These are phyloP conservation scores for Istiophorus platypterus DNA, from an alignment of 2,113 vertebrate genomes.

Conservation along the genomic window DNA sequence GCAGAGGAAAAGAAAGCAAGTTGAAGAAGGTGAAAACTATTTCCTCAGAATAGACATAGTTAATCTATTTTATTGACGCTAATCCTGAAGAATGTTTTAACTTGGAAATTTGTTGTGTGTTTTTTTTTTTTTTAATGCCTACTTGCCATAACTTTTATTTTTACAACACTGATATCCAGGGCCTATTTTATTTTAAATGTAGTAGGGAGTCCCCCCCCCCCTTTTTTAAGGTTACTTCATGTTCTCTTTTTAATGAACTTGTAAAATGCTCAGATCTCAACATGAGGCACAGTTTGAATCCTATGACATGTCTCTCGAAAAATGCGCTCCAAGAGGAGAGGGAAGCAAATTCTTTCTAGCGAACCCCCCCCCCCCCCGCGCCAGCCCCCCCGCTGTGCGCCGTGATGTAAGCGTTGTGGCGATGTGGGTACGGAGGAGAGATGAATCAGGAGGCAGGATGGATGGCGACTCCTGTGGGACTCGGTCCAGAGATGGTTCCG, in stretches of 20 bases:
- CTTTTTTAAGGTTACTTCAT: background rate
- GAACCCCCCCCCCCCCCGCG: background rate
- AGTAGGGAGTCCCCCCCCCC: background rate
- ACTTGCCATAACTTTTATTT: background rate
- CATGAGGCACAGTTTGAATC: constrained; percentile 14
- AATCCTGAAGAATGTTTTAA: background rate
- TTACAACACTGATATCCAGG: background rate
- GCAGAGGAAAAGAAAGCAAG: too few species aligned
- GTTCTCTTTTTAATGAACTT: constrained; percentile 4
- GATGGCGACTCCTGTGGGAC: constrained; percentile 45
- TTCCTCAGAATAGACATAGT: too few species aligned
- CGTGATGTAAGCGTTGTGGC: constrained; percentile 1
- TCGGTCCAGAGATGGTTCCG: constrained; percentile 45
- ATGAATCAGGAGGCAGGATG: constrained; percentile 28
- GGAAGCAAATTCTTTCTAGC: constrained; percentile 16
- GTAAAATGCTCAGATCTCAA: constrained; percentile 19
- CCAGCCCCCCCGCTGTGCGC: too few species aligned
- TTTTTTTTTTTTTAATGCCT: too few species aligned
- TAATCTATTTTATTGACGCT: too few species aligned
- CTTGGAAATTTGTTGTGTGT: background rate
- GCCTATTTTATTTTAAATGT: background rate
- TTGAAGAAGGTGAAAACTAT: background rate
- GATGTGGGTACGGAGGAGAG: constrained; percentile 30
- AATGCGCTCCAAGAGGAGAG: constrained; percentile 19
- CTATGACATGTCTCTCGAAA: constrained; percentile 10